Conservation (phyloP, 2,797 vertebrate species). For the Podargus strigoides region DNA sequence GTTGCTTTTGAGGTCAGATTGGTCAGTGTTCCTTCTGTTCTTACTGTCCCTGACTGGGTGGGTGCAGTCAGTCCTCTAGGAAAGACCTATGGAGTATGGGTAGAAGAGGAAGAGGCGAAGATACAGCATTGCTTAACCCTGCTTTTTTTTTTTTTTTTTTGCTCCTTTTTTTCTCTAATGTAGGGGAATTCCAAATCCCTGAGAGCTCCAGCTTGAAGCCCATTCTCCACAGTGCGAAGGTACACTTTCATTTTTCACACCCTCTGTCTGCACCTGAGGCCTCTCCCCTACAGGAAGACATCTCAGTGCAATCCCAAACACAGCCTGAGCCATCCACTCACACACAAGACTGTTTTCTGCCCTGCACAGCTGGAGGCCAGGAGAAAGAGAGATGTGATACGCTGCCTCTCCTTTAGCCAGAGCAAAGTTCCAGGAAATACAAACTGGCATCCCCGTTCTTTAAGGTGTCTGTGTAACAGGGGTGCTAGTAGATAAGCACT, state of each 20-base stretch:
- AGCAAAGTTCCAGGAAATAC: background rate
- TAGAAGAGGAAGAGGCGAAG: background rate
- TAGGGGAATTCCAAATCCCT: slow-evolving; percentile 5
- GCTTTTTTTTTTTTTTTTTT: background rate
- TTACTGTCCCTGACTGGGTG: background rate
- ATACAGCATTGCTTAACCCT: background rate
- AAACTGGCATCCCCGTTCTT: background rate
- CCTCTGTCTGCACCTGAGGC: background rate
- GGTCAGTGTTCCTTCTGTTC: background rate
- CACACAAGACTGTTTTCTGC: background rate
- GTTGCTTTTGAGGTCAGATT: background rate
- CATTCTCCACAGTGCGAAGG: background rate
- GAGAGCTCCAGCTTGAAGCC: background rate
- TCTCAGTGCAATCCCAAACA: background rate
- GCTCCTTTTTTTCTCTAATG: background rate
- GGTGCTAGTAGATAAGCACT: background rate
- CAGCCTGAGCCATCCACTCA: background rate
- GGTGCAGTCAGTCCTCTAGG: background rate
- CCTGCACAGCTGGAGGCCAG: background rate
- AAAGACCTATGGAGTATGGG: background rate
- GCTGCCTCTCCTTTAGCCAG: background rate
- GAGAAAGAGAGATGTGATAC: background rate
- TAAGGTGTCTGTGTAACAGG: background rate
- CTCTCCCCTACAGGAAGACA: background rate
- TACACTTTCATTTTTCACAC: background rate